Conservation (phyloP, 2,888 invertebrate genomes). For the Mesochorus sp. region DNA sequence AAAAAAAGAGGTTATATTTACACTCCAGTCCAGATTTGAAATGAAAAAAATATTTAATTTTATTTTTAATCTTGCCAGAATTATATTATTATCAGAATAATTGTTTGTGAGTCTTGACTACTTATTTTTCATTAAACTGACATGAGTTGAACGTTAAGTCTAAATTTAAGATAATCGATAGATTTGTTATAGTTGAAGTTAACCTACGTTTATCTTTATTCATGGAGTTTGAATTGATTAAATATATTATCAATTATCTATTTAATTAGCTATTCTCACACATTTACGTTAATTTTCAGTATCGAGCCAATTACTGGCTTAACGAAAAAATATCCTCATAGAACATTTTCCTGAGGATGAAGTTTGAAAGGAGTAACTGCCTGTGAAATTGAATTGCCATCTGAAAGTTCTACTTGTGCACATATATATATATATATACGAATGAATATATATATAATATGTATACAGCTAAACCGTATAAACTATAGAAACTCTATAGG, state of each 20-base stretch:
- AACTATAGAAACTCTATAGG: not conserved
- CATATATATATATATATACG: not conserved
- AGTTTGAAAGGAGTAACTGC: not conserved
- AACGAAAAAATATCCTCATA: not conserved
- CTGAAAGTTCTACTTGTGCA: not conserved
- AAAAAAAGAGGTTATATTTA: no score
- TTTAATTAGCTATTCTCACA: not conserved
- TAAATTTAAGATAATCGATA: no score
- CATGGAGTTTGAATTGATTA: not conserved
- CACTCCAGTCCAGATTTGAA: no score
- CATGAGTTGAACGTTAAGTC: no score
- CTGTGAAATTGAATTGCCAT: constrained; percentile 10
- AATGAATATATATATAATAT: not conserved
- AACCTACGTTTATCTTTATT: not conserved
- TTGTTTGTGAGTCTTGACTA: no score
- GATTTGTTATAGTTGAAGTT: not conserved
- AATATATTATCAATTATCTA: not conserved
- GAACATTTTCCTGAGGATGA: not conserved
- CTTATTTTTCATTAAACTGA: no score
- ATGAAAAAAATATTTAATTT: no score
- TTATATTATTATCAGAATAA: no score
- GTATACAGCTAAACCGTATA: not conserved
- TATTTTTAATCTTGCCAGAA: no score
- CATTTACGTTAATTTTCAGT: not conserved
- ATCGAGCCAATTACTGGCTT: not conserved